A percentile compares a stretch with the other conserved stretches of the same genome.
Evolutionary conservation across 2,113 vertebrate species (phyloP).

Genomic region (Thamnophis sirtalis): DNA sequence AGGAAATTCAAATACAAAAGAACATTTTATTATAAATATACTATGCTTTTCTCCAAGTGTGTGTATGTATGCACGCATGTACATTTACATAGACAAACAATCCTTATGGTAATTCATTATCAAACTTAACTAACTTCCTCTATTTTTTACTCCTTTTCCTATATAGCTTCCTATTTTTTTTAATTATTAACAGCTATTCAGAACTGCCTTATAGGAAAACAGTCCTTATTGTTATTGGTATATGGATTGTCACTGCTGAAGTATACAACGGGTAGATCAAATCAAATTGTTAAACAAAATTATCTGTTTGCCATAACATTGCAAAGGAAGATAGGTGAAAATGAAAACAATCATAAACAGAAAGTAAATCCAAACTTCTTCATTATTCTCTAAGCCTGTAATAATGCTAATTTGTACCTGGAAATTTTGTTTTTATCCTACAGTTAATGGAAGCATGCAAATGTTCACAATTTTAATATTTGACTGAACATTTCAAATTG

Average conservation of each 20-base stretch:
- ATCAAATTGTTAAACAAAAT: not conserved
- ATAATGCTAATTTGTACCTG: not conserved
- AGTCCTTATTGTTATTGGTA: not conserved
- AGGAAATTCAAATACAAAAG: constrained; percentile 38
- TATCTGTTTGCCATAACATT: not conserved
- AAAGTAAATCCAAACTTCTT: not conserved
- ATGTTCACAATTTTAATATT: not conserved
- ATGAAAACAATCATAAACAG: not conserved
- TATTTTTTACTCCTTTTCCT: not conserved
- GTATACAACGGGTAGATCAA: not conserved
- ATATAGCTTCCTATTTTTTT: not conserved
- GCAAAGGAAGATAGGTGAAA: not conserved
- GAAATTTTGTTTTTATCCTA: not conserved
- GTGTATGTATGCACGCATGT: not conserved
- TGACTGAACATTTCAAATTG: not conserved
- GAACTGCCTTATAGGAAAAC: not conserved
- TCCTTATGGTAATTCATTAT: not conserved
- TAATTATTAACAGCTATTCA: too few species aligned
- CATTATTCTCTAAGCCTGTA: not conserved
- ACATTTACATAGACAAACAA: not conserved
- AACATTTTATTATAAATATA: not conserved
- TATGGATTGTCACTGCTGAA: not conserved
- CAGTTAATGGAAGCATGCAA: not conserved
- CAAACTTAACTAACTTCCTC: not conserved
- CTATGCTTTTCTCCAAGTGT: not conserved